A percentile compares a stretch with the other conserved stretches of the same genome.
Evolutionary conservation across 2,888 invertebrate species (phyloP).

Genomic region (Aporophyla lueneburgensis): DNA sequence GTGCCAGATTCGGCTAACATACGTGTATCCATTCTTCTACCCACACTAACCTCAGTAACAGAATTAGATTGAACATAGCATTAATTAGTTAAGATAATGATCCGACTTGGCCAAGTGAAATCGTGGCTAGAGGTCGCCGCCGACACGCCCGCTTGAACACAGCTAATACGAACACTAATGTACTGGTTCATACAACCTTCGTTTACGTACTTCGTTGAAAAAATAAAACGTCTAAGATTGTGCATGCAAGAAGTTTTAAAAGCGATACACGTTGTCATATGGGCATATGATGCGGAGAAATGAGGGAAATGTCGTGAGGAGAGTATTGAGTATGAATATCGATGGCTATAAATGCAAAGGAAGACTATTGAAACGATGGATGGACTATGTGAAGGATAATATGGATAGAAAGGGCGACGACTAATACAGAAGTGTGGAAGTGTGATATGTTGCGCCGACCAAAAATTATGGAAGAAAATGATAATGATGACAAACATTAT

Average conservation of each 20-base stretch:
- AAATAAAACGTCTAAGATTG: constrained; percentile 10
- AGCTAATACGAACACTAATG: constrained; percentile 46
- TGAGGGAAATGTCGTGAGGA: too few relatives aligned
- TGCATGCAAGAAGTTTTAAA: background rate
- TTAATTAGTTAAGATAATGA: constrained; percentile 66
- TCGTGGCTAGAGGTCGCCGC: constrained; percentile 64
- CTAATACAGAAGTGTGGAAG: too few relatives aligned
- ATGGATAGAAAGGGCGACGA: too few relatives aligned
- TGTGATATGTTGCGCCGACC: too few relatives aligned
- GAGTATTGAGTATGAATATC: too few relatives aligned
- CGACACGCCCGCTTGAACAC: constrained; percentile 63
- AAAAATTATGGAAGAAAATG: too few relatives aligned
- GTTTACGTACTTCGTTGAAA: constrained; percentile 11
- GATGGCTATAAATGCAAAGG: too few relatives aligned
- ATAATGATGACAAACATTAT: background rate
- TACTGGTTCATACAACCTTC: constrained; percentile 48
- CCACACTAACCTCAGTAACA: constrained; percentile 42
- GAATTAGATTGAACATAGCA: constrained; percentile 55
- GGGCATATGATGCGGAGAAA: too few relatives aligned
- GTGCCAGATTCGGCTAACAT: background rate
- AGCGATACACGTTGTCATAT: background rate
- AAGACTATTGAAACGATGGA: too few relatives aligned
- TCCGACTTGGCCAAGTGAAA: constrained; percentile 66
- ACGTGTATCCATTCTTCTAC: constrained; percentile 9
- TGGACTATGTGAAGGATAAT: too few relatives aligned